Evolutionary conservation across 2,113 vertebrate species (phyloP).

Genomic region (human): GRCh38 chr9:133843001-133843500

Average conservation of each 20-base stretch:
- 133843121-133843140: fast-evolving
- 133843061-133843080: not conserved
- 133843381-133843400: too few species aligned
- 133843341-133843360: not conserved
- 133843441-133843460: too few species aligned
- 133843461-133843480: too few species aligned
- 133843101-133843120: fast-evolving
- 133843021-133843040: not conserved
- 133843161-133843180: not conserved
- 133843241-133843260: not conserved
- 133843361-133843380: too few species aligned
- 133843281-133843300: not conserved
- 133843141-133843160: not conserved
- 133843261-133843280: not conserved
- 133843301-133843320: fast-evolving
- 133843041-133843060: fast-evolving
- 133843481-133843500: too few species aligned
- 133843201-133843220: fast-evolving
- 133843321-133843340: too few species aligned
- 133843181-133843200: not conserved
- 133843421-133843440: too few species aligned
- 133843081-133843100: not conserved
- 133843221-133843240: fast-evolving
- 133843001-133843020: not conserved
- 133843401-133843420: too few species aligned